A percentile compares a stretch with the other conserved stretches of the same genome.
Conservation (phyloP, 2,888 invertebrate species). For the Cremastobaeus sp. region DNA sequence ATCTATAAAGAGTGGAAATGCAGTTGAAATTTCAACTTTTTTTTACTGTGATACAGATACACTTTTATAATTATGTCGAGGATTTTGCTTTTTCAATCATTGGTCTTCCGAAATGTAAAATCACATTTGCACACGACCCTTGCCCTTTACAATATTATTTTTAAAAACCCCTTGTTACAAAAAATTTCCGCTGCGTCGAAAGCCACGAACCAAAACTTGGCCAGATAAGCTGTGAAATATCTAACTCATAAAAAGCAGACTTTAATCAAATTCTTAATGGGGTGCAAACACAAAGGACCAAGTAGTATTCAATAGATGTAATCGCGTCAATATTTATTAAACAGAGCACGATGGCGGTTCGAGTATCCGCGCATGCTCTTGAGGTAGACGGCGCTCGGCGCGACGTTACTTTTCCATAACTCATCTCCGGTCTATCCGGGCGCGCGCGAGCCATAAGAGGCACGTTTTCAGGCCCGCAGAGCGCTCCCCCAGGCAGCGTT, state of each 20-base stretch:
- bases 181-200: too few species aligned
- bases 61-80: too few species aligned
- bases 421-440: conserved; percentile 58
- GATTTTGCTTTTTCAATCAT: too few species aligned
- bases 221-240: conserved; percentile 31
- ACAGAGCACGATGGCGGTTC: conserved; percentile 41
- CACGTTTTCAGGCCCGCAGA: conserved; percentile 37
- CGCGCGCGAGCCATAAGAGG: conserved; percentile 32
- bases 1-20: too few species aligned
- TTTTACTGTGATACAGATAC: too few species aligned
- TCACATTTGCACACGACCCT: too few species aligned
- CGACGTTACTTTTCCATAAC: conserved; percentile 54
- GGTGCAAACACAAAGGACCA: conserved; percentile 53
- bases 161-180: too few species aligned
- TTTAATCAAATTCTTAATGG: conserved; percentile 54
- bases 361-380: conserved; percentile 34
- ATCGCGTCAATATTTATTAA: conserved; percentile 60
- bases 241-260: conserved; percentile 38
- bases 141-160: too few species aligned
- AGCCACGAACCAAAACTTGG: conserved; percentile 14
- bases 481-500: conserved; percentile 43
- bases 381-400: conserved; percentile 37
- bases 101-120: too few species aligned
- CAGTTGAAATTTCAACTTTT: too few species aligned
- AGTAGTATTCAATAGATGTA: conserved; percentile 57